Evolutionary conservation across 1,140 invertebrate genomes (phyloP).

Genomic region (Drosophila pruinosa): DNA sequence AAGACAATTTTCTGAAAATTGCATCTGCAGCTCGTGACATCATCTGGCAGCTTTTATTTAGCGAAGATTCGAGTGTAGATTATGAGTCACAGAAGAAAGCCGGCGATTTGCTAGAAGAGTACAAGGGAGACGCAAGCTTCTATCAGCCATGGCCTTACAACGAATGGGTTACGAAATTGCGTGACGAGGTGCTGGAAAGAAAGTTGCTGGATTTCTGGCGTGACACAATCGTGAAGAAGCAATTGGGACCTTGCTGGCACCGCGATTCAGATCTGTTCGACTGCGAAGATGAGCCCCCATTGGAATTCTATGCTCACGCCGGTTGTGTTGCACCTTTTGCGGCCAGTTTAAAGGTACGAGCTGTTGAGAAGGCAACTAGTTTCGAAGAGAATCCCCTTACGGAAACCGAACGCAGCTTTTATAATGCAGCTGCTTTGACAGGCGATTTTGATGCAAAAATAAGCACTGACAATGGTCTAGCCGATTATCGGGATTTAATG

Average conservation of each 20-base stretch:
- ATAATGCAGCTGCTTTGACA: constrained; percentile 36
- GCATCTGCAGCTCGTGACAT: constrained; percentile 45
- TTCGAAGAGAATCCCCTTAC: not conserved
- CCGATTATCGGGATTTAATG: constrained; percentile 57
- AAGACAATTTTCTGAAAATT: constrained; percentile 54
- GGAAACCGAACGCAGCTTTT: not conserved
- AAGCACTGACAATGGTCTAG: constrained; percentile 27
- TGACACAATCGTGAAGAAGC: constrained; percentile 53
- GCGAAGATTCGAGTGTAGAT: not conserved
- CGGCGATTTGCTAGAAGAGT: constrained; percentile 48
- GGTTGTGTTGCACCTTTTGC: constrained; percentile 70
- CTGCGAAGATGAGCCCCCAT: constrained; percentile 48
- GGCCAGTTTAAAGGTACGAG: constrained; percentile 53
- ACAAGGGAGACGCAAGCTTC: constrained; percentile 65
- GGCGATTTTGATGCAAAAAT: constrained; percentile 54
- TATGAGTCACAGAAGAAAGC: constrained; percentile 55
- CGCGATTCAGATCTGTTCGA: constrained; percentile 73
- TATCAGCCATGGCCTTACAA: constrained; percentile 64
- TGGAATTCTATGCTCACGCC: constrained; percentile 70
- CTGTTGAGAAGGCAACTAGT: not conserved
- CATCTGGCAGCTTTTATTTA: constrained; percentile 63
- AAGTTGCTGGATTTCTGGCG: constrained; percentile 70
- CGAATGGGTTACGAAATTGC: constrained; percentile 65
- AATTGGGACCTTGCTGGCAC: constrained; percentile 71
- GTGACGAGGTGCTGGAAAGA: constrained; percentile 61